These are phyloP conservation scores for Rhipidura dahli DNA, from an alignment of 2,113 vertebrate species.

Conservation along the genomic window DNA sequence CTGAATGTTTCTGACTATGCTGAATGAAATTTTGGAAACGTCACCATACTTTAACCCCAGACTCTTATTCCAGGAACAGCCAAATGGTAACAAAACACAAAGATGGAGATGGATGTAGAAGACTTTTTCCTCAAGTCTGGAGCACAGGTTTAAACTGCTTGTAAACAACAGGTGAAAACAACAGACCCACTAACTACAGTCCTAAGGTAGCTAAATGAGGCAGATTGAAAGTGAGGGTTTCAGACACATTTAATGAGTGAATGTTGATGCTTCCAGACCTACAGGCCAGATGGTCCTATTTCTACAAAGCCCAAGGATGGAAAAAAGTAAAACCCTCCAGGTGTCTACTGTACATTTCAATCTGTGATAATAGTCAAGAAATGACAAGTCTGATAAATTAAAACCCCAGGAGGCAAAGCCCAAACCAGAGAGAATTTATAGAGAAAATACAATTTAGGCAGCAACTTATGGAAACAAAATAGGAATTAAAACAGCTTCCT, in stretches of 20 bases:
- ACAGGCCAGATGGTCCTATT: conserved; percentile 51
- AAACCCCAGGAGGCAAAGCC: neutral
- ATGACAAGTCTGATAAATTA: conserved; percentile 53
- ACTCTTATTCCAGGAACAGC: neutral
- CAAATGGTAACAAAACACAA: neutral
- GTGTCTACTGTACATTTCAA: conserved; percentile 50
- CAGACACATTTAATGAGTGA: conserved; percentile 50
- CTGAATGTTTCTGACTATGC: neutral
- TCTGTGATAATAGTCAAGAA: conserved; percentile 50
- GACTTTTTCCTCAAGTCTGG: neutral
- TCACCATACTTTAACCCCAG: neutral
- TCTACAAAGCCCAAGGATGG: conserved; percentile 21
- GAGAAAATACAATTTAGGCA: conserved; percentile 28
- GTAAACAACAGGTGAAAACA: conserved; percentile 14
- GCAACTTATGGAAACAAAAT: conserved; percentile 5
- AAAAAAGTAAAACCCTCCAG: conserved; percentile 61
- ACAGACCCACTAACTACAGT: neutral
- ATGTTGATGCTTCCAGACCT: conserved; percentile 66
- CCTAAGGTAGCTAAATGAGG: conserved; percentile 33
- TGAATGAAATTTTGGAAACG: neutral
- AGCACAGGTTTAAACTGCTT: neutral
- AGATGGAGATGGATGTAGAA: neutral
- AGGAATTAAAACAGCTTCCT: neutral
- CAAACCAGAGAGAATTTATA: conserved; percentile 16
- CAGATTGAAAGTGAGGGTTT: conserved; percentile 46